Base-by-base conservation (phyloP, 1,140 invertebrate species). In the Leucophenga varia region DNA sequence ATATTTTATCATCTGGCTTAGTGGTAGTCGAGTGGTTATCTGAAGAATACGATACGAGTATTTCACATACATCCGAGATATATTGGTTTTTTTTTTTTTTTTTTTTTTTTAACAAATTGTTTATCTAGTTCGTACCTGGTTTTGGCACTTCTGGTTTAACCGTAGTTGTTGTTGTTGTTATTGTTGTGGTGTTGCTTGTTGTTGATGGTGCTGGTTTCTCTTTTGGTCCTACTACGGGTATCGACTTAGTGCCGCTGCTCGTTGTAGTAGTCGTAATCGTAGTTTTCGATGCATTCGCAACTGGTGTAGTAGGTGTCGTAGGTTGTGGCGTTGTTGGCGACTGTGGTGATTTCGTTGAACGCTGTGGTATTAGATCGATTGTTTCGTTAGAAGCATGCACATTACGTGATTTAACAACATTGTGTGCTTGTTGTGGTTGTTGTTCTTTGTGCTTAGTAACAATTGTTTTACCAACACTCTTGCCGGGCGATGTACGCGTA, bases 1-100 rank as follows among this genome's bases (percentile, higher is more conserved):
- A 72, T 59, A 72, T 72, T 64, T 65, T 64, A 58, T 63, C 68
- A 55, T 52, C 64, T 63, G 61, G 64, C 60, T 69, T 72, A 69
- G 64, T 70, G 55, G 61, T 72, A 67, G 32, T 39, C 30, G 35
- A 34, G 32, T 52, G 50, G 22, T 52, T 52, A 52, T 52, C 50
- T 47, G 50, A 47, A 52, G 50, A 41, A 52, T 43, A 65, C 61
- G n/a, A 68, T 67, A 67, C 64, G 63, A 68, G 59, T 68, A 67
- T 64, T 40, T 25, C 28, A 43, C 43, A 55, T 30, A 36, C 38
- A 48, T 48, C 18, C 47, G 43, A 45, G 54, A 39, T 48, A 35
- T 21, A 25, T 49, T 46, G 45, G 54, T 32, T 46, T 41, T 31
- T 31, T 40, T 25, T 40, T 42, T 48, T 41, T 44, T 31, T 37